phyloP scores from a whole-genome alignment of 2,113 vertebrate genomes.

The Agelaius phoeniceus region DNA sequence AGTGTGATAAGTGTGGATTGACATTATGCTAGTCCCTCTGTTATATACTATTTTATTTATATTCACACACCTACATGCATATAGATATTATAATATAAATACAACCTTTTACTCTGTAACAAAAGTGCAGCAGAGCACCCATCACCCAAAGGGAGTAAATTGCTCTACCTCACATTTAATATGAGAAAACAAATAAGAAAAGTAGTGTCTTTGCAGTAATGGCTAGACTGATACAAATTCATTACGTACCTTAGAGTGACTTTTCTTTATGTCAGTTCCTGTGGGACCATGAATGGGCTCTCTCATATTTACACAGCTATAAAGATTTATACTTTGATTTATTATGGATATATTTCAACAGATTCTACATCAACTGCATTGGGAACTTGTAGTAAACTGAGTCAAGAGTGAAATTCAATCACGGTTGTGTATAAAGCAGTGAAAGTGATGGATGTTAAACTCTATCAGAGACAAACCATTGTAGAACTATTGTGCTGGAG shows the following conservation, averaged over 20 bases:
- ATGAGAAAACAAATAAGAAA: neutral
- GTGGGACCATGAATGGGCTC: neutral
- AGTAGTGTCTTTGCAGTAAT: neutral
- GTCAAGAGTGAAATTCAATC: neutral
- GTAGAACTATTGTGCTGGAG: neutral
- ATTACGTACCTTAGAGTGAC: neutral
- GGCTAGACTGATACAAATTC: neutral
- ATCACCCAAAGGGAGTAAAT: neutral
- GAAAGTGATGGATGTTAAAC: neutral
- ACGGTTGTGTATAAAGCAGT: neutral
- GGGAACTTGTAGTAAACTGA: neutral
- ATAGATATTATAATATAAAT: too few relatives aligned
- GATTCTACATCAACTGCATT: neutral
- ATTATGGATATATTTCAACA: neutral
- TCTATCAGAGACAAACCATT: neutral
- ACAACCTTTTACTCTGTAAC: neutral
- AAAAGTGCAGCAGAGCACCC: neutral
- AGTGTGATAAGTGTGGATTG: neutral
- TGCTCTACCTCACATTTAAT: neutral
- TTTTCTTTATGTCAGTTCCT: neutral
- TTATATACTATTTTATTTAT: neutral
- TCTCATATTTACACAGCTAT: neutral
- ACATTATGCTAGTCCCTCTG: rapidly evolving
- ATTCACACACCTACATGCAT: neutral
- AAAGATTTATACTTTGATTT: neutral